Base-by-base conservation (phyloP, 2,113 vertebrate genomes). In the Austrofundulus limnaeus region DNA sequence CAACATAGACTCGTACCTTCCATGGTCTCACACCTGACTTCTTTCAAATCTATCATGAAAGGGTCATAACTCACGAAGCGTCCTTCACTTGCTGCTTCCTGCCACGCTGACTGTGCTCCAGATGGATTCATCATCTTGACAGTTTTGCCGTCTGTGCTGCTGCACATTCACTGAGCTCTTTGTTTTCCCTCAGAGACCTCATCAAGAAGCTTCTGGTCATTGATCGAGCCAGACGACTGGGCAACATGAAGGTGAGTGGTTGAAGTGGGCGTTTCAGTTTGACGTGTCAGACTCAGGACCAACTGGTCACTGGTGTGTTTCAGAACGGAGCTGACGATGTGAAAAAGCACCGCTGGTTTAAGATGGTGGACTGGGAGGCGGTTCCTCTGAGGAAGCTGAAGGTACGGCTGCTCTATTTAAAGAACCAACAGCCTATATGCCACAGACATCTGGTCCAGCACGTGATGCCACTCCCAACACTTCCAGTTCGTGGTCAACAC, bases 291-390 rank as follows among this genome's bases (percentile, higher is more conserved):
- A n/a, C n/a, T n/a, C 2, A 53, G 39, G 14, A 11, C 47, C 68
- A 72, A 47, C 61, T 72, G 68, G 15, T 74, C 25, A 28, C n/a
- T n/a, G n/a, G n/a, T n/a, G 0, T 72, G 11, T 74, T 59, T 57
- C 84, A 99, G 97, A 98, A 98, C 4, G 97, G 97, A 55, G 95
- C 93, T 0, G 95, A 96, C 2, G 97, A 99, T 16, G 92, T 98
- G 47, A 99, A 96, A 64, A 92, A 92, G 13, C 96, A 99, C 55
- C 86, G 96, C 1, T 99, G 96, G 96, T 99, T 98, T 85, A 95
- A 95, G 24, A 81, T 90, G 0, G 69, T 96, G 59, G 96, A 99
- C 66, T 99, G 97, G 96, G 95, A 96, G 0, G 74, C 85, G 0
- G 95, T 98, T 60, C 95, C 94, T 0, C 91, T 93, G 66, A 92